A percentile compares a stretch with the other conserved stretches of the same genome.
Evolutionary conservation across 2,797 vertebrate genomes (phyloP).

Genomic region (Chiloscyllium punctatum): DNA sequence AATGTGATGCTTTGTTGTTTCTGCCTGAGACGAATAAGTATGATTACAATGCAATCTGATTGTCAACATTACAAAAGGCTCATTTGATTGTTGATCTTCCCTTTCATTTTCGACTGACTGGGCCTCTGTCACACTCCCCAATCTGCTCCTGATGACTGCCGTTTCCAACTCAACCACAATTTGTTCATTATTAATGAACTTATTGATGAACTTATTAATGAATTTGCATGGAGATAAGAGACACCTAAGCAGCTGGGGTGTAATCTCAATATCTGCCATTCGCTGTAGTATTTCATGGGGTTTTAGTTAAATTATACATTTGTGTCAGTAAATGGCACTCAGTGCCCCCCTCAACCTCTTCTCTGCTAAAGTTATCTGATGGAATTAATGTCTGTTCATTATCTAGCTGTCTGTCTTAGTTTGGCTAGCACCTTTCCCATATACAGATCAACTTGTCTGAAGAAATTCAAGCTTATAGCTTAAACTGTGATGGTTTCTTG

Average conservation of each 20-base stretch:
- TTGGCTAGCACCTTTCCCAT: constrained; percentile 62
- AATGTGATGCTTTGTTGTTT: constrained; percentile 32
- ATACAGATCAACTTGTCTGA: constrained; percentile 58
- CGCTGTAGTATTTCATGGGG: not conserved
- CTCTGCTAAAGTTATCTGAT: constrained; percentile 37
- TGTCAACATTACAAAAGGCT: constrained; percentile 35
- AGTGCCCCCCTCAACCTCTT: constrained; percentile 36
- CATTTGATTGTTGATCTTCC: constrained; percentile 34
- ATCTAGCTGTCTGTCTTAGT: constrained; percentile 49
- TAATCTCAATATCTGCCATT: constrained; percentile 37
- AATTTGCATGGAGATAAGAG: not conserved
- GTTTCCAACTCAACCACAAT: constrained; percentile 27
- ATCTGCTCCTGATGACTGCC: constrained; percentile 9
- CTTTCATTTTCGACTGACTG: constrained; percentile 30
- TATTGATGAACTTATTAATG: constrained; percentile 32
- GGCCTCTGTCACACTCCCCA: constrained; percentile 23
- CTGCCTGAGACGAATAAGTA: constrained; percentile 19
- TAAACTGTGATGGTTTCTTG: not conserved
- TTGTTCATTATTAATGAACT: too few species aligned
- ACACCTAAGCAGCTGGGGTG: constrained; percentile 22
- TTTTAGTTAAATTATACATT: constrained; percentile 28
- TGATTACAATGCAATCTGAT: constrained; percentile 36
- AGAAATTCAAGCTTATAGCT: not conserved
- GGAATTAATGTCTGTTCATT: constrained; percentile 46
- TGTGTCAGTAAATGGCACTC: constrained; percentile 23